A percentile compares a stretch with the other conserved stretches of the same genome.
Conservation (phyloP, 2,888 invertebrate genomes). For the Amphipyra berbera region DNA sequence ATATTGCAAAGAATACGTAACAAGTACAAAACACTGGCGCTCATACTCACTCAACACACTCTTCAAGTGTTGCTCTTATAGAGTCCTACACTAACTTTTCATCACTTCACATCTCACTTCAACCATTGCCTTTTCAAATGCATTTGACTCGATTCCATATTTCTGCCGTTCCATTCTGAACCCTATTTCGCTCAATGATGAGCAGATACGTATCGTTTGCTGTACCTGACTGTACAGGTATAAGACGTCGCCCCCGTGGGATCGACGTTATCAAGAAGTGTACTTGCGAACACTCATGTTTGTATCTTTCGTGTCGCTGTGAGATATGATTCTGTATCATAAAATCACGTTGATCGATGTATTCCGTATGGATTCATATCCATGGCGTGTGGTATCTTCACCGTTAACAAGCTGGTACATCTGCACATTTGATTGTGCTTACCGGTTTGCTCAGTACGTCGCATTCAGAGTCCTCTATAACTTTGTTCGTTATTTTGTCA, state of each 20-base stretch:
- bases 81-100: conserved; percentile 58
- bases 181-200: conserved; percentile 24
- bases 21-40: conserved; percentile 72
- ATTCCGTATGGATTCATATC: conserved; percentile 49
- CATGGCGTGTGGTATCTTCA: conserved; percentile 32
- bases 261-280: conserved; percentile 21
- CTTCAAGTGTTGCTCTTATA: conserved; percentile 51
- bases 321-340: conserved; percentile 46
- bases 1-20: conserved; percentile 70
- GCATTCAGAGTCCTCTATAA: conserved; percentile 94
- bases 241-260: conserved; percentile 8
- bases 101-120: conserved; percentile 60
- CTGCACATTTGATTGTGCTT: conserved; percentile 91
- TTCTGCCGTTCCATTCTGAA: conserved; percentile 39
- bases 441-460: conserved; percentile 91
- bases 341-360: conserved; percentile 35
- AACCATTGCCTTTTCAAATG: conserved; percentile 41
- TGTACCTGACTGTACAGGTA: conserved; percentile 33
- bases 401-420: conserved; percentile 82
- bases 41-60: conserved; percentile 60
- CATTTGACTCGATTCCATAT: conserved; percentile 47
- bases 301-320: conserved; percentile 37
- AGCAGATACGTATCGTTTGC: conserved; percentile 32
- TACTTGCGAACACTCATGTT: conserved; percentile 32
- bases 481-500: conserved; percentile 92